Base-by-base conservation (phyloP, 2,113 vertebrate species). In the Leucosticte australis region DNA sequence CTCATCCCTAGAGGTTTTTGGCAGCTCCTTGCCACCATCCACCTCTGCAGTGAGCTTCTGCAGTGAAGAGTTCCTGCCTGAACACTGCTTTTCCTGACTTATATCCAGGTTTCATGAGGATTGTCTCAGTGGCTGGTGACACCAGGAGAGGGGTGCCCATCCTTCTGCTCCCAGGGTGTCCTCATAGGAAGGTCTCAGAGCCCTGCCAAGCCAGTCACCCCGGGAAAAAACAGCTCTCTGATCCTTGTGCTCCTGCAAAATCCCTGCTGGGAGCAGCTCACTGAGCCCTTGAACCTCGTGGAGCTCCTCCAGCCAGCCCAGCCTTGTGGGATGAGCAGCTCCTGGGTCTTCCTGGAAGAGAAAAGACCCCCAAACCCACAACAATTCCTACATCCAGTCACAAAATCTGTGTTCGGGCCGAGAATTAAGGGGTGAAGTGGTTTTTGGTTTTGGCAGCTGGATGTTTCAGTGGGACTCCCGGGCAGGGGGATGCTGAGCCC, bases 401-500 rank as follows among this genome's bases (percentile, higher is more conserved):
- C 9, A 2, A 1, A 16, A 9, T 1, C 55, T 3, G 4, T 1
- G 8, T 19, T 74, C 10, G 69, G 39, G 33, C 44, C n/a, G 47
- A 18, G 14, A 49, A 67, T 0, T 3, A 18, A 1, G 24, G 18
- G 14, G 6, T 24, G 17, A 35, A 56, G 24, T 0, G 27, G 3
- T 3, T 15, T 22, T 39, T 30, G 4, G 26, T 62, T 53, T 39
- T 27, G 1, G 0, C 26, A 7, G 24, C 11, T 27, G 8, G 31
- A 21, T 19, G 11, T 4, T 15, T 14, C 44, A 1, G 0, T 0
- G 0, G 31, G 30, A 0, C 8, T 49, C 35, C 6, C 33, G 4
- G 41, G 27, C 5, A 20, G 68, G 26, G 10, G 39, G 35, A 12
- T 14, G 42, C 13, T 7, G 56, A 86, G 33, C 22, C 53, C 20